phyloP scores from a whole-genome alignment of 23 tunicate species.

The Trididemnum miniatum region DNA sequence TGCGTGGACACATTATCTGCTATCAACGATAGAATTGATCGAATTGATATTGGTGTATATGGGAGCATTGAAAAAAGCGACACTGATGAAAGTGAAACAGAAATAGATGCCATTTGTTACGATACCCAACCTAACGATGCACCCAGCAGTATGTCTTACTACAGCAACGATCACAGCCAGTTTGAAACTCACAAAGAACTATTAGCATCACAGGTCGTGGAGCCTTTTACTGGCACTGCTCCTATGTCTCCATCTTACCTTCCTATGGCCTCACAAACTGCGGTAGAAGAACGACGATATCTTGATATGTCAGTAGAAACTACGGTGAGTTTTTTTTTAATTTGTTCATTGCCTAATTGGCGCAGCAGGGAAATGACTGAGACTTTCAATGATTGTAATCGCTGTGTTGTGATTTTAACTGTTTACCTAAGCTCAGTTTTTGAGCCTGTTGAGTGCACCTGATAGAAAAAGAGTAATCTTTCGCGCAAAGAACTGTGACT shows the following conservation, averaged over 20 bases:
- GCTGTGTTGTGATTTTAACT: too few species aligned
- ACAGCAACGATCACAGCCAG: not conserved
- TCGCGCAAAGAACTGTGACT: too few species aligned
- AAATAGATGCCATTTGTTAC: not conserved
- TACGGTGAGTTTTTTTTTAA: not conserved
- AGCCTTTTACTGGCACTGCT: not conserved
- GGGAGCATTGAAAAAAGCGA: not conserved
- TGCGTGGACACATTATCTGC: not conserved
- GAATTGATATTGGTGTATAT: not conserved
- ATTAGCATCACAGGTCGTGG: not conserved
- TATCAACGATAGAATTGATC: not conserved
- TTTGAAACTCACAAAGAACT: not conserved
- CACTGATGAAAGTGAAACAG: not conserved
- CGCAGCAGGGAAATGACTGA: too few species aligned
- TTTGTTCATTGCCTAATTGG: too few species aligned
- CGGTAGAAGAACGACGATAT: not conserved
- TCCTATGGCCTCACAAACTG: constrained; percentile 3
- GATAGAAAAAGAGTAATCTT: too few species aligned
- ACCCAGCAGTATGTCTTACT: not conserved
- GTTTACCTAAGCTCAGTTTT: too few species aligned
- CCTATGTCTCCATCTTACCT: not conserved
- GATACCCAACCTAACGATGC: not conserved
- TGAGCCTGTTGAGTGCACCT: too few species aligned
- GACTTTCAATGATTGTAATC: too few species aligned
- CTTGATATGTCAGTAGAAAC: not conserved